Evolutionary conservation across 2,888 invertebrate genomes (phyloP).

Genomic region (Rhamnusium bicolor): DNA sequence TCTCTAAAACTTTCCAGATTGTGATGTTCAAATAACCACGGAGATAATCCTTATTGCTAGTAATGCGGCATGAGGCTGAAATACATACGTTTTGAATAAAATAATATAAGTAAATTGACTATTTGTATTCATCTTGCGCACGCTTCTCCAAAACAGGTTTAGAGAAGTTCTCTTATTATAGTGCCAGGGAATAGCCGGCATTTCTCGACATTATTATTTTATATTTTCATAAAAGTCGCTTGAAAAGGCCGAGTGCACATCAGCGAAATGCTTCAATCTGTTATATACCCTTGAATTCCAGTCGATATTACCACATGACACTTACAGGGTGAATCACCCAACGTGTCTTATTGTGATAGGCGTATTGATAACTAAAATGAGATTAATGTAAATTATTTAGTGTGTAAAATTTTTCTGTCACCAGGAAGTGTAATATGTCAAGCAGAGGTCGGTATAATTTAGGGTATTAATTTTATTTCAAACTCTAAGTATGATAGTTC

Average conservation of each 20-base stretch:
- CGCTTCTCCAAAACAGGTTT: neutral
- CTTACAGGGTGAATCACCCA: neutral
- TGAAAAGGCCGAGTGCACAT: slow-evolving; percentile 3
- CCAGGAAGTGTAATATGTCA: too few relatives aligned
- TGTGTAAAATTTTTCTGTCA: too few relatives aligned
- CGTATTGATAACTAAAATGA: too few relatives aligned
- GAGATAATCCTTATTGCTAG: slow-evolving; percentile 16
- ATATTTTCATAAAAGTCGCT: slow-evolving; percentile 17
- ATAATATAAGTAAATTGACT: slow-evolving; percentile 32
- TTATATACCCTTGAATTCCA: neutral
- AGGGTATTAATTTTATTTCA: too few relatives aligned
- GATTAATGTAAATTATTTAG: too few relatives aligned
- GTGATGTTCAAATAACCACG: slow-evolving; percentile 21
- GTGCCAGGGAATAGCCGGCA: neutral
- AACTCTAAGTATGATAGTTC: too few relatives aligned
- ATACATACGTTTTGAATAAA: slow-evolving; percentile 31
- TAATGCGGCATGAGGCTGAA: neutral
- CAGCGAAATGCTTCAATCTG: neutral
- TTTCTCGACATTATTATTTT: slow-evolving; percentile 23
- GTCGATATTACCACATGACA: slow-evolving; percentile 1
- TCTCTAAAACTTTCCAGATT: slow-evolving; percentile 21
- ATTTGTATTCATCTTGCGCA: slow-evolving; percentile 23
- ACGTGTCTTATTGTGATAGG: too few relatives aligned
- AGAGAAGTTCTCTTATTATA: slow-evolving; percentile 3
- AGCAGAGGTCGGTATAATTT: too few relatives aligned